These are phyloP conservation scores for Platyrinchus mystaceus DNA, from an alignment of 2,797 vertebrate genomes.

Conservation along the genomic window DNA sequence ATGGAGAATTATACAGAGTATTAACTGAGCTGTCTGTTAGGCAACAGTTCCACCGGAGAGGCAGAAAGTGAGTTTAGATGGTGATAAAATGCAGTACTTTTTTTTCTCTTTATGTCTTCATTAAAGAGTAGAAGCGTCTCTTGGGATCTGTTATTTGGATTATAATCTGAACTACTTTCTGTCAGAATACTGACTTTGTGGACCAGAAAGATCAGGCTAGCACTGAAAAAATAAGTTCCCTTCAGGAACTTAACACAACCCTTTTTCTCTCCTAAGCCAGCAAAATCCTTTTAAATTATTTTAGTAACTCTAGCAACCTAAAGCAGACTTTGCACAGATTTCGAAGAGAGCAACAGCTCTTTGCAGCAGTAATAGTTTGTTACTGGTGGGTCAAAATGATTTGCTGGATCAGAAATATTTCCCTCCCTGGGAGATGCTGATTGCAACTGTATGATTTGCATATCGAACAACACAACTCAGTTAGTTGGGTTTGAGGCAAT, in stretches of 20 bases:
- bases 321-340: background rate
- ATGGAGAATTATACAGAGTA: background rate
- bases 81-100: background rate
- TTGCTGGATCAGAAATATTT: conserved; percentile 15
- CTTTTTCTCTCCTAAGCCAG: background rate
- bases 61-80: background rate
- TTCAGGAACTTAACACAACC: background rate
- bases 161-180: conserved; percentile 34
- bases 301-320: background rate
- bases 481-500: conserved; percentile 21
- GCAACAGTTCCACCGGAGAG: background rate
- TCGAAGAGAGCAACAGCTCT: background rate
- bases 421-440: background rate
- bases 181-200: background rate
- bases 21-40: conserved; percentile 26
- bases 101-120: background rate
- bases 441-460: conserved; percentile 15
- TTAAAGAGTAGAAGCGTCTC: background rate
- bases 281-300: conserved; percentile 1
- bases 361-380: background rate
- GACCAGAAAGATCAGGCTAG: background rate
- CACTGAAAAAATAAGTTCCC: background rate
- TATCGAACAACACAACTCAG: background rate
- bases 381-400: background rate
- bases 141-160: conserved; percentile 23